Base-by-base conservation (phyloP, 2,888 invertebrate species). In the Chrysotoxum bicinctum region DNA sequence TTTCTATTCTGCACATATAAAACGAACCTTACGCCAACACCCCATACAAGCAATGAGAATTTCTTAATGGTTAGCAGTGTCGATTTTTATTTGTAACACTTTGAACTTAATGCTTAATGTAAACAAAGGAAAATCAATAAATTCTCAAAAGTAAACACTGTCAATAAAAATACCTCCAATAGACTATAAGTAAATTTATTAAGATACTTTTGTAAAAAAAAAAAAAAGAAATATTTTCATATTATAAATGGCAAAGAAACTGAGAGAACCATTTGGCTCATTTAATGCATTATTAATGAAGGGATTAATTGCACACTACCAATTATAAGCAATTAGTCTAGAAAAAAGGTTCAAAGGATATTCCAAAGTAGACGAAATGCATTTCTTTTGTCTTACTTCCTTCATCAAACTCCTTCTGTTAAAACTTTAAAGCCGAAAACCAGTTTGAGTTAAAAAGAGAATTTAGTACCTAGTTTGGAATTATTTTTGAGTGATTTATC, bases 71-170 rank as follows among this genome's bases (percentile, higher is more conserved):
- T 58, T 37, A 58, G 37, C 35, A 58, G 21, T 58, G 58, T 58
- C 37, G 58, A 21, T 14, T 58, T 58, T 37, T 58, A 58, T 58
- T 58, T 58, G 37, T 35, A 21, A 37, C 14, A 32, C 58, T 21
- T 8, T 21, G 3, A 58, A 21, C 58, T 58, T 37, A 58, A 56
- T 56, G 56, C 7, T 35, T 19, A 37, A 35, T 56, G 37, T 37
- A 58, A 58, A 37, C 14, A 58, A 58, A 37, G 35, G 35, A 37
- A 58, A 58, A 37, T 58, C 58, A 58, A 58, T 62, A 62, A 43
- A 62, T 43, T 26, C 37, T 26, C 26, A 26, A 43, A 62, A 62
- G 43, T 62, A 62, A 62, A 40, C 2, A 26, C 0, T 43, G 7
- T 26, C 62, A 40, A 16, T 23, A 58, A 58, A 58, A 35, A 19